Evolutionary conservation across 2,113 vertebrate species (phyloP), one percentile per base, ranked within the genome.

Genomic region (Eonycteris spelaea): DNA sequence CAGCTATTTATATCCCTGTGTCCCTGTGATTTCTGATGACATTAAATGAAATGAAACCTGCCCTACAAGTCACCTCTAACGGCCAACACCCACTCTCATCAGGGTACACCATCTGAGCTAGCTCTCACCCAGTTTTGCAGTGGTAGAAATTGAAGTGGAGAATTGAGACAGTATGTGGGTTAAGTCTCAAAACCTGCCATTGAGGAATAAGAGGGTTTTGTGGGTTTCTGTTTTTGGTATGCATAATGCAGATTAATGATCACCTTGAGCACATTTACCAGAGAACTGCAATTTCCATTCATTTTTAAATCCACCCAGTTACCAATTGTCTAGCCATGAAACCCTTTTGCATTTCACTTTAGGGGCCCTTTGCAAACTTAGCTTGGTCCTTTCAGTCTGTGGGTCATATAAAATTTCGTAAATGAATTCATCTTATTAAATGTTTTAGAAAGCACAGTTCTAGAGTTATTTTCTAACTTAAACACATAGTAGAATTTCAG

Each of bases 11-110:
- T 97, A 93, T 57, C 93, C 65, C 57, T 59, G 33, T 63, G 70
- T 86, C 71, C 95, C 87, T 15, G 33, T 97, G 95, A 96, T 93
- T 92, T 83, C 93, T 95, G 97, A 84, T 57, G 91, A 96, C 84
- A 82, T 91, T 61, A 63, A 94, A 74, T 93, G 95, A 97, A 96
- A 97, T 92, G 97, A 98, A 97, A 95, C 97, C 93, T 94, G 61
- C 94, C 92, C 94, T 30, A 21, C 21, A 12, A 88, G 68, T 96
- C 91, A 94, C 85, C 91, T 93, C 84, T 1, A 78, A 75, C 85
- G 61, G 91, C 89, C 91, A 48, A 83, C 78, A 12, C 95, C 95
- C 88, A 85, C 83, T 84, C 30, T 65, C 61, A 7, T 45, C 1
- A 21, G 9, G 16, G 22, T 13, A 13, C 0, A 1, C 43, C 15